phyloP scores from a whole-genome alignment of 2,113 vertebrate genomes.

The Natator depressus region DNA sequence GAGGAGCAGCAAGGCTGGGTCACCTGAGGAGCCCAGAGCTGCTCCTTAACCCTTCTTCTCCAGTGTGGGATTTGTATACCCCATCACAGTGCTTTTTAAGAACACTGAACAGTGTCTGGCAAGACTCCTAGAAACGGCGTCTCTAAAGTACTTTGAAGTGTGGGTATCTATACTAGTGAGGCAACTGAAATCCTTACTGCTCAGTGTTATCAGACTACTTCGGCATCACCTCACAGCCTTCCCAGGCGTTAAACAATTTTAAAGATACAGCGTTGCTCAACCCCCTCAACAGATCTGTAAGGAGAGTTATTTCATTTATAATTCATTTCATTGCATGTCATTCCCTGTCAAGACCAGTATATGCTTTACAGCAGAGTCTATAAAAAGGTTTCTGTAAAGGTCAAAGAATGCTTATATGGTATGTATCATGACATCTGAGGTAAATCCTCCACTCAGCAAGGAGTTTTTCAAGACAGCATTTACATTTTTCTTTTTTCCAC shows the following conservation, averaged over 20 bases:
- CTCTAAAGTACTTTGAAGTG: neutral
- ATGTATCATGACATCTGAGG: neutral
- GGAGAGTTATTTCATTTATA: neutral
- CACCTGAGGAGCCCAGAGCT: neutral
- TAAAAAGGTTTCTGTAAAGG: neutral
- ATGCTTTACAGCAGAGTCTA: neutral
- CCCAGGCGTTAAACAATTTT: neutral
- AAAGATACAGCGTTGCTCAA: neutral
- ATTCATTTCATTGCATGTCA: neutral
- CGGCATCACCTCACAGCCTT: neutral
- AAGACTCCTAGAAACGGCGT: neutral
- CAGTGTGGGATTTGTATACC: neutral
- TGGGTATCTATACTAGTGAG: neutral
- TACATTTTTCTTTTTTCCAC: neutral
- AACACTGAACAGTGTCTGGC: neutral
- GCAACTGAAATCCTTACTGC: neutral
- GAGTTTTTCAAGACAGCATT: neutral
- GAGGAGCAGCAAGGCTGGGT: neutral
- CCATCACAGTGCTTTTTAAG: neutral
- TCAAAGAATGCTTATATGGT: neutral
- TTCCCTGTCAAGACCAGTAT: neutral
- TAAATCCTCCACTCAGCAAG: neutral
- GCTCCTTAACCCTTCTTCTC: neutral
- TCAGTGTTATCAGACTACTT: accelerated
- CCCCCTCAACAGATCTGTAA: neutral